phyloP scores from a whole-genome alignment of 2,113 vertebrate species.

The Pterocles burchelli region DNA sequence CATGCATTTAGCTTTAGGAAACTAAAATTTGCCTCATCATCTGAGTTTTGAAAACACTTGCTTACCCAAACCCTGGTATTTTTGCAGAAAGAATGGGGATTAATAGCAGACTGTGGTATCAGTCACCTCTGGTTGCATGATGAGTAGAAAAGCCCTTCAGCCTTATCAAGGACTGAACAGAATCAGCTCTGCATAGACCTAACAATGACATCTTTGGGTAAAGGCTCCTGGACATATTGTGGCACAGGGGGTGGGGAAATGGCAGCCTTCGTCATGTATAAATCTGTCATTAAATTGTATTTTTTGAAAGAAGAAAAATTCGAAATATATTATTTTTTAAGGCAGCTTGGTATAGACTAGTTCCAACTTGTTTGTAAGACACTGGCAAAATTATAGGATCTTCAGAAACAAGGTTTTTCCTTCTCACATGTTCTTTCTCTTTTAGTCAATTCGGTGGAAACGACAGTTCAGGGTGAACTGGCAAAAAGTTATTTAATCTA shows the following conservation, averaged over 20 bases:
- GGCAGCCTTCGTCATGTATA: neutral
- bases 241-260: neutral
- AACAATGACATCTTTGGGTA: neutral
- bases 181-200: neutral
- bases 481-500: slow-evolving; percentile 10
- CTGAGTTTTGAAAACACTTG: neutral
- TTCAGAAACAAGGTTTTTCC: neutral
- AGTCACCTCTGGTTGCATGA: neutral
- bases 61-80: neutral
- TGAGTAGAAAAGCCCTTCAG: neutral
- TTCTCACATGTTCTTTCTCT: neutral
- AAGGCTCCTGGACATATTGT: neutral
- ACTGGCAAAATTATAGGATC: neutral
- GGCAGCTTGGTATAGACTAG: neutral
- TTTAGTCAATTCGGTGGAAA: neutral
- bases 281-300: neutral
- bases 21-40: neutral
- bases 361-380: neutral
- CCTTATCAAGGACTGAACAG: neutral
- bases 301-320: neutral
- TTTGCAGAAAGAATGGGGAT: neutral
- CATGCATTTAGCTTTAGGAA: neutral
- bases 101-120: neutral
- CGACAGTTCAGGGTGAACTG: neutral
- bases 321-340: neutral